Evolutionary conservation across 1,140 invertebrate genomes (phyloP), one percentile per base, ranked within the genome.

Genomic region (Tyrophagus putrescentiae): DNA sequence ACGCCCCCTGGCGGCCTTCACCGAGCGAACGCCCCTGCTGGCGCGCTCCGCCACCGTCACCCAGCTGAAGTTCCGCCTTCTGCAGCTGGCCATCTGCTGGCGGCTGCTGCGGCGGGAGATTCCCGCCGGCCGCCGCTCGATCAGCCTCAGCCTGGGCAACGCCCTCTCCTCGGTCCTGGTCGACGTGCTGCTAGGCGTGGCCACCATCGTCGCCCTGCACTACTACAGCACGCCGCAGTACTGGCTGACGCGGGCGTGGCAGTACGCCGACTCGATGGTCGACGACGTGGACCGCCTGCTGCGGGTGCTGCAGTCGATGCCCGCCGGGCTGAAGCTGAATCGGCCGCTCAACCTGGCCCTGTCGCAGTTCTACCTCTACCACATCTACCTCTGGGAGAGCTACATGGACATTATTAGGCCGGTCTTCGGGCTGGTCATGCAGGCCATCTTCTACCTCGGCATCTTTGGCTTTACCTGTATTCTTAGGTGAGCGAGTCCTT

Each of bases 271-370:
- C 41, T 39, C 56, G 63, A 33, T 70, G 32, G 66, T 69, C 16
- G 62, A 60, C 29, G 57, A 74, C 58, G 72, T 87, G 28, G 79
- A 81, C 66, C 71, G 77, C 48, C 71, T 93, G 16, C 73, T 95
- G 9, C 75, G 82, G 64, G 91, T 87, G 83, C 70, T 96, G 29
- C 89, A 89, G 82, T 86, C 86, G 48, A 83, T 84, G 61, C 91
- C 92, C 64, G 90, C 85, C 61, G 92, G 91, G 16, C 75, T 96
- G 11, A 96, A 96, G 75, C 72, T 95, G 5, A 95, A 96, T 74
- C 78, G 80, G 70, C 83, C 85, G 16, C 81, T 94, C 25, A 92
- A 87, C 68, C 80, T 80, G 66, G 83, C 87, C 63, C 71, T 95
- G 32, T 87, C 87, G 45, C 82, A 82, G 68, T 96, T 94, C 71